Base-by-base conservation (phyloP, 2,797 vertebrate species). In the Psittacula derbiana region DNA sequence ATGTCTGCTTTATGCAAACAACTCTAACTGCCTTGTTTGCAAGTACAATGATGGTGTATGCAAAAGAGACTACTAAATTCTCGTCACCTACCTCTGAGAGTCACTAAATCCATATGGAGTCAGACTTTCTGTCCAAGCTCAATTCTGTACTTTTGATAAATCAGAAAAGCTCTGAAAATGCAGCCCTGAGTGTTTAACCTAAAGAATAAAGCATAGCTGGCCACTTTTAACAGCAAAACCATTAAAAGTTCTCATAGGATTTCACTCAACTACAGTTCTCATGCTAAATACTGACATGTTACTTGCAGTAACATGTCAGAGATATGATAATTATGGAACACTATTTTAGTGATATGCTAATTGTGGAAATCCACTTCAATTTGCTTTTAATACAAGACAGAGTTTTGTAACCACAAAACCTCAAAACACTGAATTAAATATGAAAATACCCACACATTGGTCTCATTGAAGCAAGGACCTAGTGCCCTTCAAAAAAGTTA, bases 401-500 rank as follows among this genome's bases (percentile, higher is more conserved):
- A 43, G 14, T 40, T 90, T 47, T 76, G 38, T 11, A 81, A 47
- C 16, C 4, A 25, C n/a, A 46, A 75, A 25, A 21, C 12, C 46
- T 78, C 41, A 52, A 62, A 83, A 70, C 25, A 47, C 15, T 3
- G 1, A 67, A 65, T 33, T 2, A 30, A 60, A 78, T 1, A 10
- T 43, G 66, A 44, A 81, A 93, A 92, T 20, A 36, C 5, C 5
- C 12, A 25, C 0, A 23, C 0, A 0, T 5, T n/a, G 36, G 31
- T 86, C 40, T 67, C 53, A 13, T 1, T 36, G 23, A 88, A 90
- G 52, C 0, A 9, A 47, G 41, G 61, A 14, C 10, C 8, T 25
- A 13, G 43, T 2, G 10, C 40, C 70, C 69, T 69, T 72, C 44
- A 36, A 64, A 86, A 40, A 0, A 21, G 30, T 17, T 16, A 38